Conservation (phyloP, 2,888 invertebrate genomes). For the Nudaria mundana region DNA sequence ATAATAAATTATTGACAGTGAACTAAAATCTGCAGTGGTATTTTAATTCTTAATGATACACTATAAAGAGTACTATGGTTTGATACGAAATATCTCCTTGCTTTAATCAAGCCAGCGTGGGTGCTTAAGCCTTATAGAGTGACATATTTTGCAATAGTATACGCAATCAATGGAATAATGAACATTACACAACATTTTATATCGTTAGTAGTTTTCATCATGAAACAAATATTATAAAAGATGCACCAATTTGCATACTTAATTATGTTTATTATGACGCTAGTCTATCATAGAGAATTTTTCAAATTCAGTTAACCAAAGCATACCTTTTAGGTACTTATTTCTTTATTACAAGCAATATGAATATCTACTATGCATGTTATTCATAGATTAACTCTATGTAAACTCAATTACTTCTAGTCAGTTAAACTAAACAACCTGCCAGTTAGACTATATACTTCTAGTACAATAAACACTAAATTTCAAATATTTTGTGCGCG, state of each 20-base stretch:
- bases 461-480: constrained; percentile 15
- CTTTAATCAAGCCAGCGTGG: constrained; percentile 44
- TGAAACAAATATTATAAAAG: constrained; percentile 5
- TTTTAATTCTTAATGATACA: constrained; percentile 10
- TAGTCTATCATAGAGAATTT: no score
- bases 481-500: no score
- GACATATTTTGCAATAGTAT: constrained; percentile 55
- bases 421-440: no score
- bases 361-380: no score
- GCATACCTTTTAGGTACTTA: no score
- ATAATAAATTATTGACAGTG: constrained; percentile 41
- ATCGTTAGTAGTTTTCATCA: constrained; percentile 21
- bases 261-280: neutral
- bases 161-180: constrained; percentile 54
- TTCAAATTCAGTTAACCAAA: no score
- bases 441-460: no score
- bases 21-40: constrained; percentile 12
- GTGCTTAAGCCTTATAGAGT: constrained; percentile 45
- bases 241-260: neutral
- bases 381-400: no score
- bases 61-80: constrained; percentile 18
- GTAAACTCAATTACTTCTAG: no score
- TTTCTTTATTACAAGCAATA: no score
- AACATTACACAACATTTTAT: constrained; percentile 37
- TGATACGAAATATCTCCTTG: constrained; percentile 34